Conservation (phyloP, 2,113 vertebrate species). For the Arothron firmamentum region DNA sequence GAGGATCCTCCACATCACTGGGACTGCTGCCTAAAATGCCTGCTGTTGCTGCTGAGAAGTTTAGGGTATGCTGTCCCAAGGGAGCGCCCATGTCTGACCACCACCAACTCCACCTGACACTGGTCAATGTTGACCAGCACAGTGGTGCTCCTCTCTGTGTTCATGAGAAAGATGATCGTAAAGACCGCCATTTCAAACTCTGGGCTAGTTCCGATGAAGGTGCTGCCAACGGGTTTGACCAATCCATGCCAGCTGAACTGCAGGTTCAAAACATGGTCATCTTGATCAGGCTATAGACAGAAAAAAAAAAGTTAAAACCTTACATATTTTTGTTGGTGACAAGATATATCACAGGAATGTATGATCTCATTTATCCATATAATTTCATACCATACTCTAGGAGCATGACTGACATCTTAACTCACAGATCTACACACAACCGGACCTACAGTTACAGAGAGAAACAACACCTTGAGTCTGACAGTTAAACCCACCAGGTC, state of each 20-base stretch:
- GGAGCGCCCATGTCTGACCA: constrained; percentile 74
- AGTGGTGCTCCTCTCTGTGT: constrained; percentile 70
- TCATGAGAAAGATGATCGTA: constrained; percentile 80
- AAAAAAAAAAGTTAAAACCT: neutral
- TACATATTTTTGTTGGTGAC: neutral
- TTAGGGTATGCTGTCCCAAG: constrained; percentile 82
- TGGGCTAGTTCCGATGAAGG: constrained; percentile 82
- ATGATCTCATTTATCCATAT: neutral
- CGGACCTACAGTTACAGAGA: neutral
- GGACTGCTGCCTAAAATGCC: constrained; percentile 35
- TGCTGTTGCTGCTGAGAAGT: constrained; percentile 77
- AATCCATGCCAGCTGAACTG: constrained; percentile 86
- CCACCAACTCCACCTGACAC: constrained; percentile 80
- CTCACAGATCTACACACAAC: too few species aligned
- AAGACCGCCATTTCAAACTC: constrained; percentile 87
- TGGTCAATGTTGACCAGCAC: constrained; percentile 79
- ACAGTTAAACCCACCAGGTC: constrained; percentile 46
- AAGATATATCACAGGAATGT: neutral
- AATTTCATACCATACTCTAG: too few species aligned
- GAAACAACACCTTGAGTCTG: neutral
- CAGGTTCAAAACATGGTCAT: constrained; percentile 83
- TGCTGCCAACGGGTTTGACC: constrained; percentile 80
- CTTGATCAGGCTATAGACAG: constrained; percentile 76
- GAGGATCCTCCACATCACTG: constrained; percentile 16
- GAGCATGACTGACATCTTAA: too few species aligned